Conservation (phyloP, 92 coral and sea anemone genomes). For the Montipora capitata region DNA sequence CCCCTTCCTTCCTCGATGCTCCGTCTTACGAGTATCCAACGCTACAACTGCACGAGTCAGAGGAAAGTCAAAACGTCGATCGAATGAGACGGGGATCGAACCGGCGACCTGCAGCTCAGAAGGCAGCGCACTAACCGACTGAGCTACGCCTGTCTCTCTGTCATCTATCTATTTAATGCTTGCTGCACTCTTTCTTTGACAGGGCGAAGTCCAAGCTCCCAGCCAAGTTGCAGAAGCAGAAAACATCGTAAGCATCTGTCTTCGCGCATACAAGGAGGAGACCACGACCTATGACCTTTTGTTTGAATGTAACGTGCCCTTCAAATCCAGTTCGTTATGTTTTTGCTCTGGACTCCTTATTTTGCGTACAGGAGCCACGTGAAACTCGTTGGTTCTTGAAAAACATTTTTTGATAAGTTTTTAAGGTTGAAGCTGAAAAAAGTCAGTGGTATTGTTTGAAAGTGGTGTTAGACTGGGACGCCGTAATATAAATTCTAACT, state of each 20-base stretch:
- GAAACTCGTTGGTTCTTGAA: conserved; percentile 19
- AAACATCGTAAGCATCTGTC: conserved; percentile 68
- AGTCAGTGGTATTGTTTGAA: conserved; percentile 27
- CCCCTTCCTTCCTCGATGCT: no score
- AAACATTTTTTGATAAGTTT: conserved; percentile 22
- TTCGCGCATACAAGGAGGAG: background rate
- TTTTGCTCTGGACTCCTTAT: background rate
- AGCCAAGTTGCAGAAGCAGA: conserved; percentile 93
- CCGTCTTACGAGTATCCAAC: no score
- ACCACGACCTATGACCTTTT: background rate
- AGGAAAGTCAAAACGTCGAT: no score
- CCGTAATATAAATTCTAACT: background rate
- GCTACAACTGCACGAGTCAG: no score
- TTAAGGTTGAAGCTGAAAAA: background rate
- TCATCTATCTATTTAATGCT: no score
- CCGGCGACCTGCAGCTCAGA: no score
- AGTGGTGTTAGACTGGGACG: conserved; percentile 14
- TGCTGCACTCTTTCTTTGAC: background rate
- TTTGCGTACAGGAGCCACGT: background rate
- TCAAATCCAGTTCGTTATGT: background rate
- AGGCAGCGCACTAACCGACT: no score
- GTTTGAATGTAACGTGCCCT: conserved; percentile 22
- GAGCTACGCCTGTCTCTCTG: no score
- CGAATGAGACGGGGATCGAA: no score
- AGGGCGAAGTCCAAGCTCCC: conserved; percentile 96